Conservation (phyloP, 2,113 vertebrate species). For the Trematocara nigrifrons region DNA sequence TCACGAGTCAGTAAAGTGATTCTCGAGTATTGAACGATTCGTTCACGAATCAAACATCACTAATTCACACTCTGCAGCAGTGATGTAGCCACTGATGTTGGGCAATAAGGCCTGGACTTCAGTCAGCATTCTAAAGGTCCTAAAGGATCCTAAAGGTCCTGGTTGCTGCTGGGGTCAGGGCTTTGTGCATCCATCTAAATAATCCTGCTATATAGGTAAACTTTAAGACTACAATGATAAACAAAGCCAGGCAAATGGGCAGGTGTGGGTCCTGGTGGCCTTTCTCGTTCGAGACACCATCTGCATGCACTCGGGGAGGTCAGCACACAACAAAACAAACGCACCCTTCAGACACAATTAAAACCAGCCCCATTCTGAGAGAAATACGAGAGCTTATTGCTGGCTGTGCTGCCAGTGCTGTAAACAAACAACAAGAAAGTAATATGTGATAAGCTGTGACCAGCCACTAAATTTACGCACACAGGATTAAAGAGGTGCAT, state of each 20-base stretch:
- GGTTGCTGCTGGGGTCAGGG: neutral
- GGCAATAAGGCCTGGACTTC: neutral
- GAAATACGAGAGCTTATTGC: neutral
- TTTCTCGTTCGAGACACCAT: conserved; percentile 20
- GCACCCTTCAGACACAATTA: conserved; percentile 54
- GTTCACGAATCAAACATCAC: too few species aligned
- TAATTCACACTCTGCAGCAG: too few species aligned
- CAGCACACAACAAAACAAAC: conserved; percentile 24
- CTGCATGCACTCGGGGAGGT: conserved; percentile 34
- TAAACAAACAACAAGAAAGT: conserved; percentile 16
- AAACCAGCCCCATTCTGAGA: conserved; percentile 10
- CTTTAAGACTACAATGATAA: neutral
- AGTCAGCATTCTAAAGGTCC: neutral
- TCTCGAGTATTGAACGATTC: too few species aligned
- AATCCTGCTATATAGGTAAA: neutral
- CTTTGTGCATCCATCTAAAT: neutral
- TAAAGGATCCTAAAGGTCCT: neutral
- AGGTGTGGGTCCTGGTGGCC: neutral
- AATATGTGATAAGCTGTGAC: conserved; percentile 10
- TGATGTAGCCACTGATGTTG: too few species aligned
- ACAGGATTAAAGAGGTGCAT: neutral
- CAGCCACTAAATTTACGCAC: neutral
- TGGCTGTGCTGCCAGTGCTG: conserved; percentile 1
- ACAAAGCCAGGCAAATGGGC: neutral
- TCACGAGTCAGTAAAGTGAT: too few species aligned